Evolutionary conservation across 2,888 invertebrate genomes (phyloP), one percentile per base, ranked within the genome.

Genomic region (Gordius sp.): DNA sequence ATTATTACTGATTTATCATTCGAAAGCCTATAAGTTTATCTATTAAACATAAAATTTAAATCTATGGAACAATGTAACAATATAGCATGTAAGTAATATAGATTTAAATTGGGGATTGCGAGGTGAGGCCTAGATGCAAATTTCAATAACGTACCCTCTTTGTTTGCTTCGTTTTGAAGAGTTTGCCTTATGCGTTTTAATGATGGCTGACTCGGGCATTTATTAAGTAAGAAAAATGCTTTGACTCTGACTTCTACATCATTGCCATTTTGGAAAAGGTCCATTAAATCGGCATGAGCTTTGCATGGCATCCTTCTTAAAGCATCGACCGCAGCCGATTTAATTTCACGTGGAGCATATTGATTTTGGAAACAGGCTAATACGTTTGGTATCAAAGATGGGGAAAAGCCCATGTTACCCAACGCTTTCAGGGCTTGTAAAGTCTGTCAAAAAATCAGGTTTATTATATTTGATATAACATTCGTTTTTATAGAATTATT

Each of bases 221-320:
- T 8, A 23, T 47, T 8, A 4, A 47, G 23, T 23, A 47, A 47
- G 8, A 47, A 47, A 47, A 47, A 47, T 20, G 47, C 47, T 20
- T 47, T 47, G 47, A 20, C 23, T 20, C 47, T 8, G 4, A 47
- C 4, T 20, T 47, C 47, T 4, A 47, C 47, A 23, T 47, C 47
- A 23, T 47, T 47, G 13, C 47, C 47, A 20, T 47, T 47, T 8
- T 8, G 4, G 23, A 47, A 47, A n/a, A 47, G 47, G 13, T 47
- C 47, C 4, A n/a, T 18, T 4, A 47, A 23, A n/a, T 47, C 4
- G 4, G 8, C n/a, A 13, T 47, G 47, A n/a, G 47, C 47, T n/a
- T 8, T 4, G 20, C 47, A 47, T n/a, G 47, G 47, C 47, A 47
- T 47, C 47, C 23, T 47, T 23, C 47, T 47, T 13, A 47, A 47